These are phyloP conservation scores for Ctenicera cuprea DNA, from an alignment of 2,888 invertebrate species.

Conservation along the genomic window DNA sequence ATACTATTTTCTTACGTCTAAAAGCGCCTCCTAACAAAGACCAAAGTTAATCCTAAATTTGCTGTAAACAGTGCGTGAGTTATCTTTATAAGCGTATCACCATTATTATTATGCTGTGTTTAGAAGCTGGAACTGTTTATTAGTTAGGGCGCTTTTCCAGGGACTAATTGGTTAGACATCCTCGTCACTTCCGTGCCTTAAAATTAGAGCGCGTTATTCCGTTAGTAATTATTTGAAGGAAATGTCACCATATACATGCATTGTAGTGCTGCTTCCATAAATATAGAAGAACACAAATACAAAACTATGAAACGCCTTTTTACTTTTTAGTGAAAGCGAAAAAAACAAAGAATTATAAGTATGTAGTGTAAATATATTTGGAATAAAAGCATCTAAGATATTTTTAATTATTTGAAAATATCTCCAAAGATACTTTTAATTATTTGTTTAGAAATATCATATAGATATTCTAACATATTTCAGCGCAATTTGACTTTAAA, in stretches of 20 bases:
- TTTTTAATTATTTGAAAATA: too few species aligned
- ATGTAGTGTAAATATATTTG: too few species aligned
- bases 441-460: too few species aligned
- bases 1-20: constrained; percentile 30
- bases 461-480: too few species aligned
- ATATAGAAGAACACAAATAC: too few species aligned
- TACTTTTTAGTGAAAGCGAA: too few species aligned
- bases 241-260: neutral
- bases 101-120: constrained; percentile 29
- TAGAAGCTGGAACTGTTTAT: constrained; percentile 35
- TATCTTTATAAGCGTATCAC: constrained; percentile 30
- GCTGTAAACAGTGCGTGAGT: constrained; percentile 33
- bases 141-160: constrained; percentile 29
- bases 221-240: constrained; percentile 20
- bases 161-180: constrained; percentile 33
- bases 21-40: constrained; percentile 8
- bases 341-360: too few species aligned
- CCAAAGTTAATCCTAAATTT: constrained; percentile 23
- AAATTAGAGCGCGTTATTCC: constrained; percentile 30
- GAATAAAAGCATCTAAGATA: too few species aligned
- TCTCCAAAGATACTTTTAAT: too few species aligned
- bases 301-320: too few species aligned
- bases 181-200: constrained; percentile 31
- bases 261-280: too few species aligned
- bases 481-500: too few species aligned